Evolutionary conservation across 2,888 invertebrate genomes (phyloP), one percentile per base, ranked within the genome.

Genomic region (Drosophila neotestacea): DNA sequence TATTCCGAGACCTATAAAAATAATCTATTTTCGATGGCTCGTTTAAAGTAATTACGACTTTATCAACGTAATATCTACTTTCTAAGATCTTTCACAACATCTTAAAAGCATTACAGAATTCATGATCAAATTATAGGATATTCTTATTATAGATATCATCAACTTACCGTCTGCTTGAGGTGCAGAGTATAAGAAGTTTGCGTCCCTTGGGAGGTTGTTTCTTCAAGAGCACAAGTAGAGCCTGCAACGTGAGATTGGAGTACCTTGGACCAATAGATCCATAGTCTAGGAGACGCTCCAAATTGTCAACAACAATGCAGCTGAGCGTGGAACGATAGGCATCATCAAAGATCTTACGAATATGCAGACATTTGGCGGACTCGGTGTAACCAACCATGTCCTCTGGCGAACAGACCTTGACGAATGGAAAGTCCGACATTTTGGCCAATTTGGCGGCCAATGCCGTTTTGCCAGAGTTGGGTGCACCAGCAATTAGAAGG

Each of bases 351-450:
- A 98, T 95, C 97, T 99, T 99, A 88, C 98, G 95, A 80, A 99
- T 98, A 79, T 96, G 95, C 90, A 98, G 94, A 93, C 99, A 99
- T 92, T 99, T 99, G 34, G 99, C 96, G 5, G 97, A 95, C 93
- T 99, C 99, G 0, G 98, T 98, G 91, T 95, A 99, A 6, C 99
- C 99, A 78, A 98, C 96, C 98, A 98, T 98, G 90, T 98, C 98
- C 90, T 98, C 98, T 0, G 98, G 98, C 16, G 97, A 96, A 93
- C 97, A 97, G 13, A 98, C 97, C 94, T 99, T 99, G 72, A 99
- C 95, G 93, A 99, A 99, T 11, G 99, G 99, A 93, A 99, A 99
- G 92, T 99, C 98, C 0, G 99, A 99, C 91, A 96, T 95, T 92
- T 98, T 97, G n/a, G 99, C 98, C 78, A 99, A 94, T 90, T 98